Percentiles rank a stretch among this genome's conserved stretches.
Conservation (phyloP, 2,888 invertebrate genomes). For the Cyclophora punctaria region DNA sequence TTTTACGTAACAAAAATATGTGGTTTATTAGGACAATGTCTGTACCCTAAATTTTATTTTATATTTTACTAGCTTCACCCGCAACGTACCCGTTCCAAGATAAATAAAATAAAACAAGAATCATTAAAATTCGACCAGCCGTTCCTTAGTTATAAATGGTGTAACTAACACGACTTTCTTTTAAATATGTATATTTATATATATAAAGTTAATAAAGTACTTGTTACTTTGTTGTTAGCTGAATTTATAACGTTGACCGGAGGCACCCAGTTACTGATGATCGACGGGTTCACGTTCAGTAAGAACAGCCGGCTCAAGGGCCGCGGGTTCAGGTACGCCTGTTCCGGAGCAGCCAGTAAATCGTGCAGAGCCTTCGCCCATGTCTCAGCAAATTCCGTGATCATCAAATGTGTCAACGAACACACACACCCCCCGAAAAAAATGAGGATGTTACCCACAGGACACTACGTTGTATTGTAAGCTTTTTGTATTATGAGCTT, state of each 20-base stretch:
- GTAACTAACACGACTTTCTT: too few relatives aligned
- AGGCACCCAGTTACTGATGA: slow-evolving; percentile 27
- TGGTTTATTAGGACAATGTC: too few relatives aligned
- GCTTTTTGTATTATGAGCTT: too few relatives aligned
- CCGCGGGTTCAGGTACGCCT: slow-evolving; percentile 27
- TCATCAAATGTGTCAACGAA: slow-evolving; percentile 4
- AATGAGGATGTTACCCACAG: neutral
- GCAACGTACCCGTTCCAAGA: too few relatives aligned
- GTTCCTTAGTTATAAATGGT: too few relatives aligned
- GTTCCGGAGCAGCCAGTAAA: slow-evolving; percentile 22
- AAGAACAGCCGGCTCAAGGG: slow-evolving; percentile 11
- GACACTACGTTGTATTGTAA: neutral
- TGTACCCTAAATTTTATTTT: too few relatives aligned
- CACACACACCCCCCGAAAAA: slow-evolving; percentile 20
- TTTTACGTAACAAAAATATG: too few relatives aligned
- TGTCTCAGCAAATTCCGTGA: slow-evolving; percentile 12
- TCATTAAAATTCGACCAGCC: too few relatives aligned
- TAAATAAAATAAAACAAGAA: too few relatives aligned
- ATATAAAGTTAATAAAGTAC: too few relatives aligned
- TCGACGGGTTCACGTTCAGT: slow-evolving; percentile 24
- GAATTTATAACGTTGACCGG: slow-evolving; percentile 20
- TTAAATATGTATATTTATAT: too few relatives aligned
- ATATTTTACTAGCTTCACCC: too few relatives aligned
- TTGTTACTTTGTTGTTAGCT: slow-evolving; percentile 17
- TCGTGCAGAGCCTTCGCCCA: slow-evolving; percentile 24